Evolutionary conservation across 2,888 invertebrate species (phyloP), one percentile per base, ranked within the genome.

Genomic region (Mythimna impura): DNA sequence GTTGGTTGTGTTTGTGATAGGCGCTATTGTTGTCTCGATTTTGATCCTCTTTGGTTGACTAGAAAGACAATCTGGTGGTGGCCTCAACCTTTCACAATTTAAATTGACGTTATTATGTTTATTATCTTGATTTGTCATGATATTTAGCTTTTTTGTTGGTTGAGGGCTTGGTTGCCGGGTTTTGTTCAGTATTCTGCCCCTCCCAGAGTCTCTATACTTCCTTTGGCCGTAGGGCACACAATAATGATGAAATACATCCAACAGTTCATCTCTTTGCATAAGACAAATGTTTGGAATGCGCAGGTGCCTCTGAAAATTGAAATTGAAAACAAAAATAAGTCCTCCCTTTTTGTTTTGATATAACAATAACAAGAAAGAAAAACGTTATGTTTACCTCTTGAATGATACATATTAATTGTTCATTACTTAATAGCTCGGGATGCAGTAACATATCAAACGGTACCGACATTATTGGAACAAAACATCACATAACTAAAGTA

Each of bases 211-310:
- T 76, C 94, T 91, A 66, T 94, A 94, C 77, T 91, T 95, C 73
- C 96, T 91, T 85, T 96, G 96, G 0, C 95, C 94, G 62, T 93
- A 93, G 4, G 96, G 96, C 3, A 96, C 92, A 84, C 96, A 96
- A 85, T 89, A 96, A 66, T 94, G 89, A 73, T 95, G 95, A 81
- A 96, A 96, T 76, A 96, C 58, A 17, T 94, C 91, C 75, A 96
- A 84, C 52, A 96, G 83, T n/a, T 94, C 91, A 50, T 93, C 92
- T 79, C 96, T 92, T 22, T 84, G 81, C 92, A 95, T 91, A 17
- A 65, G 85, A 67, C 90, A 87, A 8, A 96, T 82, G 75, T 93
- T 89, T 14, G 92, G 88, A 54, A 96, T 76, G 65, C 91, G 90
- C 62, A 96, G 85, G 82, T 94, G 92, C 80, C 96, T 91, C 96